Evolutionary conservation across 2,888 invertebrate genomes (phyloP), one percentile per base, ranked within the genome.

Genomic region (Labia minor): DNA sequence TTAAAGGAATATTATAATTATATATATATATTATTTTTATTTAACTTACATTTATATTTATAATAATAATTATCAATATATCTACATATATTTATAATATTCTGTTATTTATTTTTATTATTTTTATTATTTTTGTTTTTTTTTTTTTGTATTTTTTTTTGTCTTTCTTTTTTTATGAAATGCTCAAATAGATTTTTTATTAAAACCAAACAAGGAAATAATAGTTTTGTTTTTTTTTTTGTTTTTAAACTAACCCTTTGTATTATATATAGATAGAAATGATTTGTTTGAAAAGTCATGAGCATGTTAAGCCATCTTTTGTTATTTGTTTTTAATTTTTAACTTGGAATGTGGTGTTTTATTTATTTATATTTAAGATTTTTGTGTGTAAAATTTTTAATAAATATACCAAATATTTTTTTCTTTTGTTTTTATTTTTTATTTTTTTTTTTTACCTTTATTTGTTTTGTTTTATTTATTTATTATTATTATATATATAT

Each of bases 1-100:
- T 83, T 73, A 82, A 82, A 77, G 80, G 82, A 70, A 82, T 82
- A 75, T 76, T 83, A 72, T 81, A 74, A 74, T 69, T 70, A 70
- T 66, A 63, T 26, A 26, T 26, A 26, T 26, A 26, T 26, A 26
- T 26, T 26, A 26, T 26, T 26, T 26, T 26, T 26, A 3, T 26
- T 3, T 26, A 8, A 26, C 26, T 3, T 8, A 3, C 26, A 26
- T 26, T 26, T 8, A 6, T 26, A 26, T 26, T 3, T 26, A 26
- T 26, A 26, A 26, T 26, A 26, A 26, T 26, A 26, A 26, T 26
- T 6, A n/a, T n/a, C n/a, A n/a, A n/a, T n/a, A n/a, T n/a, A n/a
- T 14, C 49, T 49, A 4, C 14, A 4, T 49, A 49, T 49, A 49
- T 16, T 26, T n/a, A 49, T 49, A 49, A 49, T n/a, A 49, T n/a